Percentiles rank a stretch among this genome's conserved stretches.
Evolutionary conservation across 2,113 vertebrate genomes (phyloP).

Genomic region (Microcebus lehilahytsara): DNA sequence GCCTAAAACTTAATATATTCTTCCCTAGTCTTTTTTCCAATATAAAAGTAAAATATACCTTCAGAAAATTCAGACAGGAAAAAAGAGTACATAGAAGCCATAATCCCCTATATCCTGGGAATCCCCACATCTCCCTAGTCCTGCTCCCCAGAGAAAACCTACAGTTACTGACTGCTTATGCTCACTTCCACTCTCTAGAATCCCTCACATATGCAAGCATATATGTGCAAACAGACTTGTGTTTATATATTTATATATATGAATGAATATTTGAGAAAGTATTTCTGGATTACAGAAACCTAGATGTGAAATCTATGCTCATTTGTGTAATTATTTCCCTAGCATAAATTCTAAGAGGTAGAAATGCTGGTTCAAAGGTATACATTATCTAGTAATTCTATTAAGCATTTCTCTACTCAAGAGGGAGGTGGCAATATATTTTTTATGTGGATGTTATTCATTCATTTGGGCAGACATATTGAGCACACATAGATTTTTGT

Average conservation of each 20-base stretch:
- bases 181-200: not conserved
- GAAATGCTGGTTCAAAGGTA: not conserved
- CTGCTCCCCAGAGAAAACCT: not conserved
- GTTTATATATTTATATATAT: not conserved
- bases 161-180: not conserved
- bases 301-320: not conserved
- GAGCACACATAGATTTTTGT: not conserved
- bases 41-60: not conserved
- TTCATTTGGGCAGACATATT: accelerated
- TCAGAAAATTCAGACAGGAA: not conserved
- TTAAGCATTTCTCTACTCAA: not conserved
- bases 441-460: not conserved
- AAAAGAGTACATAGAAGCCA: not conserved
- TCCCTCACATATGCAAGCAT: not conserved
- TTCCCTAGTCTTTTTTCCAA: not conserved
- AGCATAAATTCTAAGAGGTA: not conserved
- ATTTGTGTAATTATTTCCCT: not conserved
- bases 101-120: not conserved
- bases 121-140: not conserved
- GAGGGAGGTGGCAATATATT: not conserved
- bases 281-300: not conserved
- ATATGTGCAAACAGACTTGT: not conserved
- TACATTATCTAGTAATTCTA: not conserved
- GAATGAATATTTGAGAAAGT: not conserved
- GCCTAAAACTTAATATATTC: not conserved